A percentile compares a stretch with the other conserved stretches of the same genome.
These are phyloP conservation scores for Xanthia icteritia DNA, from an alignment of 2,888 invertebrate species.

Conservation along the genomic window DNA sequence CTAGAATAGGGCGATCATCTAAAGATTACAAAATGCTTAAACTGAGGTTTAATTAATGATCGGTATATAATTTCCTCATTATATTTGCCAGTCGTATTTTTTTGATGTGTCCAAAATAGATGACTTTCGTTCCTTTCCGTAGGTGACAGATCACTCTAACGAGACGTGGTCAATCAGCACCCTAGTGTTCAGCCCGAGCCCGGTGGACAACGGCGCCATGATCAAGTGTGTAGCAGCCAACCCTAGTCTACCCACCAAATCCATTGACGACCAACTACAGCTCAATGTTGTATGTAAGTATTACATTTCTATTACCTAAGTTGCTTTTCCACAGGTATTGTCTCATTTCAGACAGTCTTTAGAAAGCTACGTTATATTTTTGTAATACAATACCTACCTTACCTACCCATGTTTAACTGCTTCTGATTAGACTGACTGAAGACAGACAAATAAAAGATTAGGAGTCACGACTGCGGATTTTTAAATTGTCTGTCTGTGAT, in stretches of 20 bases:
- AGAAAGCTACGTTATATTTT: no score
- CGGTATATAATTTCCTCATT: background rate
- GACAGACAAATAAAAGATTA: no score
- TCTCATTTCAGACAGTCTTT: no score
- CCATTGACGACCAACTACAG: conserved; percentile 94
- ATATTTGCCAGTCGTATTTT: no score
- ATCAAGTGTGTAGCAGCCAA: conserved; percentile 96
- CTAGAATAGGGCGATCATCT: background rate
- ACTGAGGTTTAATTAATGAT: background rate
- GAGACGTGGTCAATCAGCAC: conserved; percentile 94
- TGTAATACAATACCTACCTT: no score
- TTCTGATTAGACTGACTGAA: no score
- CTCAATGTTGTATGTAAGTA: conserved; percentile 97
- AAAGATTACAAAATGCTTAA: background rate
- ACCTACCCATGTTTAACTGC: no score
- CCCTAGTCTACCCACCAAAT: conserved; percentile 93
- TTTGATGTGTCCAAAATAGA: no score
- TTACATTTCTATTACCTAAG: conserved; percentile 18
- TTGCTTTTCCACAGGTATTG: background rate
- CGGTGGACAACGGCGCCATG: conserved; percentile 94
- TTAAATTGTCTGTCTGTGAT: no score
- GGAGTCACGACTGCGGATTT: no score
- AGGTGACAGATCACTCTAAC: conserved; percentile 92
- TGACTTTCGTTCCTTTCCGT: conserved; percentile 42
- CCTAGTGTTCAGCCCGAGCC: conserved; percentile 94